Evolutionary conservation across 2,113 vertebrate species (phyloP).

Genomic region (Halcyon senegalensis): DNA sequence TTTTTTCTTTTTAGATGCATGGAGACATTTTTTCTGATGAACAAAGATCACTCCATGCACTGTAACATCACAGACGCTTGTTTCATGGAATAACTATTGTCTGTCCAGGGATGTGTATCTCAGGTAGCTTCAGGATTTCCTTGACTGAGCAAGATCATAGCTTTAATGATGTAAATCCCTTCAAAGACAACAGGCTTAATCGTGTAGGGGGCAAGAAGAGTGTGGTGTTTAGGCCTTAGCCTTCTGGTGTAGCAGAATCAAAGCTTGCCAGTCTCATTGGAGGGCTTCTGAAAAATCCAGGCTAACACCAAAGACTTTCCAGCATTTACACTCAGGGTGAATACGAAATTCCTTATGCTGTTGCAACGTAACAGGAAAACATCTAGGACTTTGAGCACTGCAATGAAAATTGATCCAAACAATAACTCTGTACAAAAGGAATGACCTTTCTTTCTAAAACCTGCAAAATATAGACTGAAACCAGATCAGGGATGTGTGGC

Average conservation of each 20-base stretch:
- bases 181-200: background rate
- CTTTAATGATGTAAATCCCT: background rate
- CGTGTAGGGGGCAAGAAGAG: background rate
- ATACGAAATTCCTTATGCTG: background rate
- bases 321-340: background rate
- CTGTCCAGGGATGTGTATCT: background rate
- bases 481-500: background rate
- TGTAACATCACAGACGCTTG: background rate
- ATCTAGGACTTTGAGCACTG: background rate
- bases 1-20: background rate
- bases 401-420: background rate
- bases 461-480: background rate
- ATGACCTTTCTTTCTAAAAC: background rate
- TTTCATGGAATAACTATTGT: background rate
- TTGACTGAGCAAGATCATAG: background rate
- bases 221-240: background rate
- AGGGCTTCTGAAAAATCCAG: background rate
- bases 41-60: background rate
- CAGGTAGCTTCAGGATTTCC: background rate
- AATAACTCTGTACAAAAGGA: background rate
- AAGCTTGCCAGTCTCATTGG: background rate
- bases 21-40: background rate
- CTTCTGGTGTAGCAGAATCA: background rate
- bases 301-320: background rate
- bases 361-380: background rate